These are phyloP conservation scores for Drosophila guanche DNA, from an alignment of 1,140 invertebrate species.

Conservation along the genomic window DNA sequence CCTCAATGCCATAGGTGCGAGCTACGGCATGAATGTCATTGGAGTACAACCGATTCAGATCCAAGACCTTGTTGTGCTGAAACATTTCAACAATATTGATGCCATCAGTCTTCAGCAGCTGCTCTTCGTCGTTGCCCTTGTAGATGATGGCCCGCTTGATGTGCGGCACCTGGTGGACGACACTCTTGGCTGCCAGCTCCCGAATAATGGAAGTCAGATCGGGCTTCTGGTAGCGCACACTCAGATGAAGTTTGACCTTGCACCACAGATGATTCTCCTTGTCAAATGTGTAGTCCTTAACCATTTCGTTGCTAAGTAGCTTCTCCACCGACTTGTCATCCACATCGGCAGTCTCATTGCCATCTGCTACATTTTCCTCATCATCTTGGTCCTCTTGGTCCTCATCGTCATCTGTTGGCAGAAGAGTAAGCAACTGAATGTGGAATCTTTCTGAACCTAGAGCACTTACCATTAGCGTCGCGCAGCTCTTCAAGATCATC, in stretches of 20 bases:
- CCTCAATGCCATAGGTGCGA: constrained; percentile 97
- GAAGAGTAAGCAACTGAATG: background rate
- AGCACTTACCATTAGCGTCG: constrained; percentile 77
- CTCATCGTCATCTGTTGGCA: constrained; percentile 85
- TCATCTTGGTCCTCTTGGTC: constrained; percentile 88
- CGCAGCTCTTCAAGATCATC: constrained; percentile 88
- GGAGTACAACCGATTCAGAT: constrained; percentile 94
- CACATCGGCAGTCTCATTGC: constrained; percentile 85
- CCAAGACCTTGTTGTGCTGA: constrained; percentile 91
- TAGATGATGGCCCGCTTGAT: constrained; percentile 93
- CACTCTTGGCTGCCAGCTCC: constrained; percentile 88
- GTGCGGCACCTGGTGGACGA: constrained; percentile 91
- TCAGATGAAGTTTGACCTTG: constrained; percentile 88
- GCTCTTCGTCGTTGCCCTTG: constrained; percentile 85
- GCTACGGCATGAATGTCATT: constrained; percentile 98
- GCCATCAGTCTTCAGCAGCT: constrained; percentile 95
- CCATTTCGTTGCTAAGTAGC: constrained; percentile 82
- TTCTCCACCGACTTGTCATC: constrained; percentile 85
- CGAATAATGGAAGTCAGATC: constrained; percentile 92
- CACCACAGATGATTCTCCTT: constrained; percentile 89
- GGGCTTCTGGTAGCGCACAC: constrained; percentile 87
- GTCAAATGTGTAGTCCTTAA: constrained; percentile 90
- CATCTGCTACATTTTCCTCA: constrained; percentile 84
- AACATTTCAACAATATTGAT: constrained; percentile 96
- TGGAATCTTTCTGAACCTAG: too few species aligned